Base-by-base conservation (phyloP, 2,888 invertebrate genomes). In the Willowsia nigromaculata region DNA sequence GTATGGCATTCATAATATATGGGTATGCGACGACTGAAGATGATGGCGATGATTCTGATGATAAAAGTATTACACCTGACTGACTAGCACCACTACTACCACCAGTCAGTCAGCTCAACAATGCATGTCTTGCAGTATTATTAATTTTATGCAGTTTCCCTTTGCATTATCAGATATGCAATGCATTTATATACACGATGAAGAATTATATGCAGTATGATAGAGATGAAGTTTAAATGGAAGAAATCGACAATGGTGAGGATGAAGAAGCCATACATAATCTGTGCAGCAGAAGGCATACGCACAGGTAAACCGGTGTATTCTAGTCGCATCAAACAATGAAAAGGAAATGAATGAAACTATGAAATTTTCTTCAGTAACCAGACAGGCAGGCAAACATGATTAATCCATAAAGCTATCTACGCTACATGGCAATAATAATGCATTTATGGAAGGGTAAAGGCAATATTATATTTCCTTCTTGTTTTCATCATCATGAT, bases 41-140 rank as follows among this genome's bases (percentile, higher is more conserved):
- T 3, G 43, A 43, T 43, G 43, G 1, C 15, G 25, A 40, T 40
- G 71, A 71, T 71, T 71, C 43, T 25, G 74, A 43, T 22, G 74
- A 74, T 74, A 74, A 74, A 74, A 74, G 74, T 74, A 74, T 74
- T 74, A 74, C 74, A 74, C 74, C 74, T 74, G 74, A 74, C 43
- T 47, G 74, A 25, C 47, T 74, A 59, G 13, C 15, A 27, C 59
- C 9, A n/a, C 47, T 13, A 47, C 50, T 59, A 27, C 15, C 59
- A 30, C 1, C 18, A 15, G 65, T 65, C 37, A 18, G 50, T 50
- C 50, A n/a, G 50, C 7, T 37, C 65, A 65, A 65, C 65, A 65
- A 65, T 65, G 65, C 65, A 33, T 30, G 30, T 30, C 33, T 30
- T 62, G 56, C 56, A 50, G 15, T 6, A 50, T 50, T 50, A n/a